Evolutionary conservation across 2,797 vertebrate species (phyloP).

Genomic region (Coranthus polyacanthus): DNA sequence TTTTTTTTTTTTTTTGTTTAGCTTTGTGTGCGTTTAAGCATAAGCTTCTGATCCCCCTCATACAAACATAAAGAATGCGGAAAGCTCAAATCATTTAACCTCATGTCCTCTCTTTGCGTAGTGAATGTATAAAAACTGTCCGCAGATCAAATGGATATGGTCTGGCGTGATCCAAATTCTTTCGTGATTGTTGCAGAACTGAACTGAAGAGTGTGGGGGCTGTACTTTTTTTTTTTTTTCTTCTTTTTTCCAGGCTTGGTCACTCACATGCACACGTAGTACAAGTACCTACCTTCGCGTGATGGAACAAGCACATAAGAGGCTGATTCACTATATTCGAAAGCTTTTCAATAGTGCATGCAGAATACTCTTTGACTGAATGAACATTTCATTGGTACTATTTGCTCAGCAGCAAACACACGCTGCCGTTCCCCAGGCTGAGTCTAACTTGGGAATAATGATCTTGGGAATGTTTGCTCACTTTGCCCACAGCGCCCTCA

Average conservation of each 20-base stretch:
- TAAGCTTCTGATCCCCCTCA: conserved; percentile 18
- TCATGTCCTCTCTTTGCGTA: conserved; percentile 17
- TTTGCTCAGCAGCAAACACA: conserved; percentile 62
- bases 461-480: conserved; percentile 76
- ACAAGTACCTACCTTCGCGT: conserved; percentile 14
- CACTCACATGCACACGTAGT: conserved; percentile 9
- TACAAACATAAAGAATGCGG: conserved; percentile 24
- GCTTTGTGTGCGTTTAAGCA: conserved; percentile 4
- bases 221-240: no score
- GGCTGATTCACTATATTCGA: conserved; percentile 44
- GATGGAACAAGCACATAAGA: conserved; percentile 21
- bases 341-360: conserved; percentile 32
- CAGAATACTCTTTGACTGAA: conserved; percentile 41
- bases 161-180: conserved; percentile 13
- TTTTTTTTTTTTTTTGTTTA: no score
- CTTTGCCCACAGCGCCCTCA: conserved; percentile 69
- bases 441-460: conserved; percentile 73
- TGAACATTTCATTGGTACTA: conserved; percentile 44
- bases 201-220: conserved; percentile 12
- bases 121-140: conserved; percentile 11
- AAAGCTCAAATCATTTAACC: conserved; percentile 41
- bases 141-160: conserved; percentile 47
- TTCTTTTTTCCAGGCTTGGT: not conserved
- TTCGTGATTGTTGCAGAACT: conserved; percentile 17
- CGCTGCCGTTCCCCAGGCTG: conserved; percentile 50